A percentile compares a stretch with the other conserved stretches of the same genome.
Conservation (phyloP, 2,113 vertebrate genomes). For the Coturnix japonica region DNA sequence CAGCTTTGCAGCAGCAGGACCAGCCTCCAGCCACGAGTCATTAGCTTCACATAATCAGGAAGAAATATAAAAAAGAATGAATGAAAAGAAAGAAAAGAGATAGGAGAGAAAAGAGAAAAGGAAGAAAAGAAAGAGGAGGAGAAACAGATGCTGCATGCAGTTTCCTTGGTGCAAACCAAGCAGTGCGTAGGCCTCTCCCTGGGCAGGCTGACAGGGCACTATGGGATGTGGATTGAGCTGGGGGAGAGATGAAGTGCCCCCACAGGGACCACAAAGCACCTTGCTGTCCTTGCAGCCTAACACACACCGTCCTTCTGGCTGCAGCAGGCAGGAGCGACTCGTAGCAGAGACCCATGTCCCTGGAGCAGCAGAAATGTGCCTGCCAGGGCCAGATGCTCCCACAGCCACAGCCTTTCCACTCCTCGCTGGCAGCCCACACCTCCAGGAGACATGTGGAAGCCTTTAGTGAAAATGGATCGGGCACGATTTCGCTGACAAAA, state of each 20-base stretch:
- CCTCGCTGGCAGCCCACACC: fast-evolving
- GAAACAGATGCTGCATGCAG: not conserved
- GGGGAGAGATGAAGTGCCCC: not conserved
- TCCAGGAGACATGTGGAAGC: not conserved
- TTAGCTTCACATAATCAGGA: not conserved
- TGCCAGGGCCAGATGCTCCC: not conserved
- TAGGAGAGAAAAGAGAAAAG: not conserved
- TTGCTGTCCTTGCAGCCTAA: not conserved
- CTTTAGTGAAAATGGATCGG: not conserved
- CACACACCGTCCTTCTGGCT: not conserved
- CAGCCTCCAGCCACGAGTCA: not conserved
- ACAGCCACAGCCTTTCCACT: not conserved
- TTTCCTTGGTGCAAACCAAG: not conserved
- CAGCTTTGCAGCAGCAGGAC: too few relatives aligned
- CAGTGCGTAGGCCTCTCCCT: not conserved
- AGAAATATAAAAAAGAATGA: not conserved
- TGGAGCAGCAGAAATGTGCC: fast-evolving
- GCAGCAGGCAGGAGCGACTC: fast-evolving
- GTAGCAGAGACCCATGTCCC: too few relatives aligned
- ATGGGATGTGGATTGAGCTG: not conserved
- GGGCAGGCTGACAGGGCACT: not conserved
- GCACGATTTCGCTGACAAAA: not conserved
- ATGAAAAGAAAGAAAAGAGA: too few relatives aligned
- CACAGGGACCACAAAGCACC: not conserved
- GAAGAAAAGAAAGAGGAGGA: not conserved